phyloP scores from a whole-genome alignment of 2,797 vertebrate species.

The Danionella dracula region DNA sequence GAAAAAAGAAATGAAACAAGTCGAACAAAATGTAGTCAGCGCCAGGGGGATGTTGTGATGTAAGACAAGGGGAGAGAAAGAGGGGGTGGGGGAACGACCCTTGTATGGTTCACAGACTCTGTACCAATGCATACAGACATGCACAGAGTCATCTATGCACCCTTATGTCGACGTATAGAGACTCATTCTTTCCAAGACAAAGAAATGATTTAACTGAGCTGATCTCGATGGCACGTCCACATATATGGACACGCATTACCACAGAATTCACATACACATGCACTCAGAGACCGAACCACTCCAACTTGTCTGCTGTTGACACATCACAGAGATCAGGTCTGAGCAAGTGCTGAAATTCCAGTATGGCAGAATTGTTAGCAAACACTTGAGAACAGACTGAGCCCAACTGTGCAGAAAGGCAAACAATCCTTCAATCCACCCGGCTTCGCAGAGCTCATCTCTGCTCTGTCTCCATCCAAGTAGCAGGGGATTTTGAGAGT shows the following conservation, averaged over 20 bases:
- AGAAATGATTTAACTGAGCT: slow-evolving; percentile 5
- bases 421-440: slow-evolving; percentile 35
- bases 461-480: slow-evolving; percentile 22
- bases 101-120: slow-evolving; percentile 57
- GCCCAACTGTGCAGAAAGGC: slow-evolving; percentile 61
- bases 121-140: slow-evolving; percentile 34
- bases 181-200: slow-evolving; percentile 16
- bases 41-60: slow-evolving; percentile 73
- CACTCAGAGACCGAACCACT: slow-evolving; percentile 51
- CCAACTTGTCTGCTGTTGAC: slow-evolving; percentile 77
- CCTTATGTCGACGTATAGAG: slow-evolving; percentile 21
- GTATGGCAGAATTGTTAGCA: slow-evolving; percentile 72
- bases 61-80: slow-evolving; percentile 56
- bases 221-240: slow-evolving; percentile 3
- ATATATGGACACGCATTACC: not conserved
- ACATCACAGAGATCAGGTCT: slow-evolving; percentile 83
- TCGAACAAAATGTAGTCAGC: slow-evolving; percentile 53
- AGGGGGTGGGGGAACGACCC: slow-evolving; percentile 40
- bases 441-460: slow-evolving; percentile 21
- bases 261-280: slow-evolving; percentile 11
- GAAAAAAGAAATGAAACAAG: slow-evolving; percentile 36
- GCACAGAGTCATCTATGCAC: slow-evolving; percentile 27
- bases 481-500: slow-evolving; percentile 11
- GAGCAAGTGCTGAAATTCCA: slow-evolving; percentile 84
- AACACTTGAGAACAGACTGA: slow-evolving; percentile 71